Percentiles rank a stretch among this genome's conserved stretches.
Evolutionary conservation across 2,113 vertebrate genomes (phyloP).

Genomic region (Aspidoscelis tigris): DNA sequence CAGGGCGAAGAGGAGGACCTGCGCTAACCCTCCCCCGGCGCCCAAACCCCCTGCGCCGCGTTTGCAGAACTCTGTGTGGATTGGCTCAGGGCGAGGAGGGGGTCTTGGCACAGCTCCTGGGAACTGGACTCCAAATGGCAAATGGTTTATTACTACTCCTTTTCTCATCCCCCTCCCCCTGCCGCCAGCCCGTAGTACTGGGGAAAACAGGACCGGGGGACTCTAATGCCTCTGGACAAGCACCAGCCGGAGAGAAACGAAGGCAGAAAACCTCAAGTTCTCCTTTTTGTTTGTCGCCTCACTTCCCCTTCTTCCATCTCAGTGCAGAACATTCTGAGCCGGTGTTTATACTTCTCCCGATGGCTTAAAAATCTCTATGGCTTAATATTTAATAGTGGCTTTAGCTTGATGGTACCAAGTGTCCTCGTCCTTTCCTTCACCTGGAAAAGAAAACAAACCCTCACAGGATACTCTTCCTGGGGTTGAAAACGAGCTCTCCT

Average conservation of each 20-base stretch:
- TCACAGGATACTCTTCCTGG: not conserved
- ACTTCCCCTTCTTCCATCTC: not conserved
- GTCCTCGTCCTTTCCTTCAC: not conserved
- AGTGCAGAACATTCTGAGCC: not conserved
- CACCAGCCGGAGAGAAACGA: not conserved
- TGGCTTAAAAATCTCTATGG: slow-evolving; percentile 3
- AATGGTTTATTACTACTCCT: slow-evolving; percentile 24
- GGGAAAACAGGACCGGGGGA: not conserved
- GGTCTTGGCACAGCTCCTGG: not conserved
- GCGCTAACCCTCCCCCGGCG: slow-evolving; percentile 62
- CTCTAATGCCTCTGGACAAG: not conserved
- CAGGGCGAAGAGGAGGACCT: slow-evolving; percentile 80
- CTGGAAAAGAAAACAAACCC: not conserved
- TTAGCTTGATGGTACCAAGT: not conserved
- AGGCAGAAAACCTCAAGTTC: not conserved
- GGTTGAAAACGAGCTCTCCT: not conserved
- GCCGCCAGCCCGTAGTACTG: not conserved
- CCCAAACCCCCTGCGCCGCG: not conserved
- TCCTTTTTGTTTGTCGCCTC: not conserved
- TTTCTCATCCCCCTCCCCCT: slow-evolving; percentile 18
- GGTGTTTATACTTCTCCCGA: not conserved
- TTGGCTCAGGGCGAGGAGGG: not conserved
- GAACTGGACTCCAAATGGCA: slow-evolving; percentile 8
- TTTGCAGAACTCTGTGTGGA: not conserved
- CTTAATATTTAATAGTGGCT: slow-evolving; percentile 4